These are phyloP conservation scores for Amniataba percoides DNA, from an alignment of 2,797 vertebrate genomes.

Conservation along the genomic window DNA sequence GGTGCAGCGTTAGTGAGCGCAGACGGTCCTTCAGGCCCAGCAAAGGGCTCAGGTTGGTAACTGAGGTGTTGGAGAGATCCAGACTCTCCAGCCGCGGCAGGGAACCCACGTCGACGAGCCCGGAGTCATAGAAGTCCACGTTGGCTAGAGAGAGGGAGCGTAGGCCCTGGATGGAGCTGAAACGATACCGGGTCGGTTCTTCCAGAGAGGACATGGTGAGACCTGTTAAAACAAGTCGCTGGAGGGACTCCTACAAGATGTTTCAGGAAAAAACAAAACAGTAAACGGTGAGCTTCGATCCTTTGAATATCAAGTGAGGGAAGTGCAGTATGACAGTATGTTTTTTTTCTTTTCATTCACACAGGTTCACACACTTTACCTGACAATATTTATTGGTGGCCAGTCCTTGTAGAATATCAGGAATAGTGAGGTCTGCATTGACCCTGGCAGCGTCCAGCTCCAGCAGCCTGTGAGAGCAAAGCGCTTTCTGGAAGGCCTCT, in stretches of 20 bases:
- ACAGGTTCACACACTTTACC: slow-evolving; percentile 51
- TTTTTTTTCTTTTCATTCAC: not conserved
- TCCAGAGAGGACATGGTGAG: slow-evolving; percentile 96
- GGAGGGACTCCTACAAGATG: slow-evolving; percentile 88
- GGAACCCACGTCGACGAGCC: slow-evolving; percentile 92
- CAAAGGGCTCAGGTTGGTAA: slow-evolving; percentile 95
- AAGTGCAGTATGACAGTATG: not conserved
- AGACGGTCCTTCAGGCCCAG: slow-evolving; percentile 92
- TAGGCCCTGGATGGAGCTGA: slow-evolving; percentile 91
- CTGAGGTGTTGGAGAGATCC: slow-evolving; percentile 98
- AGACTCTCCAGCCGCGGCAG: slow-evolving; percentile 95
- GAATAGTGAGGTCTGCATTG: slow-evolving; percentile 97
- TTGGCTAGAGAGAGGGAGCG: slow-evolving; percentile 94
- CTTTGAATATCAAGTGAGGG: fast-evolving
- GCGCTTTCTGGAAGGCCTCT: slow-evolving; percentile 94
- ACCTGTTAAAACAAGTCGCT: slow-evolving; percentile 94
- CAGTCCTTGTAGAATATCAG: slow-evolving; percentile 95
- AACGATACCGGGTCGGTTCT: slow-evolving; percentile 92
- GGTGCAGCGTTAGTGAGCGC: slow-evolving; percentile 97
- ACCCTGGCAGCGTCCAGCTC: slow-evolving; percentile 96
- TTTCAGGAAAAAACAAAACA: not conserved
- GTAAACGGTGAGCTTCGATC: not conserved
- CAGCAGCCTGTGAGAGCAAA: slow-evolving; percentile 95
- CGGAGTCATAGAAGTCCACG: slow-evolving; percentile 96
- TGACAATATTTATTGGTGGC: slow-evolving; percentile 95